Evolutionary conservation across 2,888 invertebrate genomes (phyloP).

Genomic region (Campopleginae sp.): DNA sequence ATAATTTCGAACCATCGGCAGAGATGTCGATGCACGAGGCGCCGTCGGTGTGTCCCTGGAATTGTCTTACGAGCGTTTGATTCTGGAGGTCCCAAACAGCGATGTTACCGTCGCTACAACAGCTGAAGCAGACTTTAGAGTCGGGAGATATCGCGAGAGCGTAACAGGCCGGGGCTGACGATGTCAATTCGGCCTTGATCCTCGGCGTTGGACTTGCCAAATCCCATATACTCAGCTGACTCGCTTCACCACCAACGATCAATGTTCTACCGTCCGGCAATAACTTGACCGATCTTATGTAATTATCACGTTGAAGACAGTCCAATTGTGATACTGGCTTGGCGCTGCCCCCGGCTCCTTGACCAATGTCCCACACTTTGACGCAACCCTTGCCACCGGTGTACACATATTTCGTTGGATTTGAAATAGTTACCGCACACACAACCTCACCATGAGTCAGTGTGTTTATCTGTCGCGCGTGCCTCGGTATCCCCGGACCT

Average conservation of each 20-base stretch:
- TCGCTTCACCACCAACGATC: slow-evolving; percentile 98
- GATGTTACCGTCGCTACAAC: slow-evolving; percentile 98
- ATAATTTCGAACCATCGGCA: slow-evolving; percentile 95
- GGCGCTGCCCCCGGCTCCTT: slow-evolving; percentile 92
- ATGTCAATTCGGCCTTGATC: slow-evolving; percentile 96
- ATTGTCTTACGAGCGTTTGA: slow-evolving; percentile 94
- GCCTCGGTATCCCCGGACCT: slow-evolving; percentile 96
- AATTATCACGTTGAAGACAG: slow-evolving; percentile 97
- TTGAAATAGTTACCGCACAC: slow-evolving; percentile 98
- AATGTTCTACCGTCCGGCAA: slow-evolving; percentile 96
- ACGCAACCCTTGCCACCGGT: slow-evolving; percentile 99
- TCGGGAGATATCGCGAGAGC: slow-evolving; percentile 98
- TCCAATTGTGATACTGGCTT: slow-evolving; percentile 96
- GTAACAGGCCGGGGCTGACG: slow-evolving; percentile 97
- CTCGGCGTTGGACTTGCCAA: slow-evolving; percentile 95
- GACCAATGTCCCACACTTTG: slow-evolving; percentile 98
- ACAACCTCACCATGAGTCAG: slow-evolving; percentile 98
- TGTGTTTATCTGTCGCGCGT: slow-evolving; percentile 96
- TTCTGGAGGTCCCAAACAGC: slow-evolving; percentile 98
- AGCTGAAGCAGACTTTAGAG: slow-evolving; percentile 98
- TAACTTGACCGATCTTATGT: slow-evolving; percentile 97
- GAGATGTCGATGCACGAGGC: slow-evolving; percentile 98
- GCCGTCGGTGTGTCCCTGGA: slow-evolving; percentile 97
- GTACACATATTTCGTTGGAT: slow-evolving; percentile 97
- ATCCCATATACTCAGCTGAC: slow-evolving; percentile 98